Base-by-base conservation (phyloP, 2,888 invertebrate genomes). In the Erpobdella octoculata region DNA sequence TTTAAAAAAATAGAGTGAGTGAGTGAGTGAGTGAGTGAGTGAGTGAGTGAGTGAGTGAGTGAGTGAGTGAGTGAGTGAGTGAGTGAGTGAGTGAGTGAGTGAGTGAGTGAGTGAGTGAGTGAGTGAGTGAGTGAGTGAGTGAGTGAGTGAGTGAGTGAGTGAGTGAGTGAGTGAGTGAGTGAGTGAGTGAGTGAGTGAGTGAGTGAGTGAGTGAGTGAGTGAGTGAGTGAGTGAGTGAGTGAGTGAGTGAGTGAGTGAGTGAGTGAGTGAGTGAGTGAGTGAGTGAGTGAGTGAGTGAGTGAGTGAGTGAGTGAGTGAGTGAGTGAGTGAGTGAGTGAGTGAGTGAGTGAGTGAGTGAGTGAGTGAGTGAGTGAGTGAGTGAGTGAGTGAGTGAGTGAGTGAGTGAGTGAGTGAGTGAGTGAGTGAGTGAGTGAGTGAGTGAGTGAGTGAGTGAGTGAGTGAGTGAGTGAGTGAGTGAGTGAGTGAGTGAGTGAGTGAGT, bases 41-140 rank as follows among this genome's bases (percentile, higher is more conserved):
- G 65, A 37, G 65, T 65, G 65, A 36, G 37, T 65, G 65, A 37
- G 25, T 65, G 65, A 36, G 65, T 31, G 37, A 36, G 36, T 64
- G 64, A 35, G 36, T 64, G 35, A n/a, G 35, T 64, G 36, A 64
- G n/a, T 64, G 33, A 35, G 35, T 64, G 64, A 36, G 21, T 64
- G 64, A 36, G 36, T 64, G 33, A 61, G 64, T 28, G 33, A 35
- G 21, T 36, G 64, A 25, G 18, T 28, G 62, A 6, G 18, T n/a
- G 33, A 33, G 18, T 28, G 62, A 25, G 18, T 28, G 62, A 6
- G 18, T n/a, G 33, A 33, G 18, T 28, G 62, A 28, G 33, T 28
- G 33, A 8, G 28, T 12, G n/a, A 59, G 59, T 12, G 18, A 41
- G 18, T 41, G 9, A n/a, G 9, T 41, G 18, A 41, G 9, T 48